A percentile compares a stretch with the other conserved stretches of the same genome.
Conservation (phyloP, 2,113 vertebrate species). For the Actinemys pallida region DNA sequence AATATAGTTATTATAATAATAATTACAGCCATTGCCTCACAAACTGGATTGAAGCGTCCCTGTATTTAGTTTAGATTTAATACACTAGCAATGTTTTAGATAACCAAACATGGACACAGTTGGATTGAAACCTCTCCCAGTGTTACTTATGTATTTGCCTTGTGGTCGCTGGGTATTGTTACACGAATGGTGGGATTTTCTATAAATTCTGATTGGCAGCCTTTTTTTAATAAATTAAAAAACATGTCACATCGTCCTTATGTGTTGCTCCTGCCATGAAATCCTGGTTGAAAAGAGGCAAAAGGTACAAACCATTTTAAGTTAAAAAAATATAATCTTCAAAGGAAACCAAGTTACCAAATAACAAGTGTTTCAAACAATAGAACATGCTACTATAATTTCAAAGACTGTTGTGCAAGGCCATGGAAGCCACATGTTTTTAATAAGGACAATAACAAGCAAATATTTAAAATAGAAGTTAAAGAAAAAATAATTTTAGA, state of each 20-base stretch:
- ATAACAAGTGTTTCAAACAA: slow-evolving; percentile 52
- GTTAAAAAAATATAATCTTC: slow-evolving; percentile 37
- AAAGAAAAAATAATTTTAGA: neutral
- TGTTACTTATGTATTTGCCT: slow-evolving; percentile 89
- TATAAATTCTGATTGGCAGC: slow-evolving; percentile 87
- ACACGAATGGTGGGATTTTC: slow-evolving; percentile 85
- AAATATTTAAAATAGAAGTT: slow-evolving; percentile 53
- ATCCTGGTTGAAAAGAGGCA: slow-evolving; percentile 83
- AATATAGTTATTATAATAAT: no score
- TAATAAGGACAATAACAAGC: slow-evolving; percentile 43
- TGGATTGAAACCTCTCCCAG: slow-evolving; percentile 88
- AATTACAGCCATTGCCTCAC: no score
- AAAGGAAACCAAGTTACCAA: slow-evolving; percentile 57
- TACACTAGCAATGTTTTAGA: no score
- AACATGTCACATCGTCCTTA: slow-evolving; percentile 90
- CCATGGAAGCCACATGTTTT: slow-evolving; percentile 42
- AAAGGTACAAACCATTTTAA: slow-evolving; percentile 62
- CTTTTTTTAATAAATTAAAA: slow-evolving; percentile 86
- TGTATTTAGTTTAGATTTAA: no score
- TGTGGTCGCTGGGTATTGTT: slow-evolving; percentile 77
- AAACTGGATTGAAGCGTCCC: no score
- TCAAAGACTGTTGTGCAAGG: slow-evolving; percentile 4
- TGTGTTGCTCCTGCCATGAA: slow-evolving; percentile 85
- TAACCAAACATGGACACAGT: slow-evolving; percentile 87
- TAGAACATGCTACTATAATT: slow-evolving; percentile 23